Conservation (phyloP, 2,797 vertebrate species). For the Margarornis squamiger region DNA sequence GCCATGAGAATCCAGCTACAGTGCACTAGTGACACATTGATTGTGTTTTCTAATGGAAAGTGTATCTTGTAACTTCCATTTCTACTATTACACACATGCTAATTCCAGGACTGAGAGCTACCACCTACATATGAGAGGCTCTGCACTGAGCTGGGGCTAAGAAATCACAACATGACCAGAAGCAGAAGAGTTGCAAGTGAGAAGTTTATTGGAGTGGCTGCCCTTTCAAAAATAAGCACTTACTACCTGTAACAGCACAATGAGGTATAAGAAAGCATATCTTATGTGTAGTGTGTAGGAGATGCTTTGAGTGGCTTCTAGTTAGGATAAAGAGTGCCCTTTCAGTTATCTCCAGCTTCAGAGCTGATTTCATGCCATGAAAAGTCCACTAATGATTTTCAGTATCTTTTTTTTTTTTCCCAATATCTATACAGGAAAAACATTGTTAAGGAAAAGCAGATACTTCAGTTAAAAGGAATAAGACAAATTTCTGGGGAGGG, state of each 20-base stretch:
- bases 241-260: not conserved
- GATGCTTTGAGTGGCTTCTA: not conserved
- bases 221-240: not conserved
- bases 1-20: not conserved
- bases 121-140: fast-evolving
- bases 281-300: not conserved
- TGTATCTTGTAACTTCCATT: not conserved
- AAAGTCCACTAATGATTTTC: not conserved
- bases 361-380: not conserved
- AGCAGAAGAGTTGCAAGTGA: not conserved
- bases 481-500: fast-evolving
- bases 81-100: fast-evolving
- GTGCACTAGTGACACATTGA: not conserved
- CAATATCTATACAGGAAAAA: not conserved
- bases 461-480: not conserved
- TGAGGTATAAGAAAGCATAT: fast-evolving
- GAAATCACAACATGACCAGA: not conserved
- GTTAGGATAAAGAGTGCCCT: not conserved
- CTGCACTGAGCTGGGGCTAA: not conserved
- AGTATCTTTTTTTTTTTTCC: not conserved
- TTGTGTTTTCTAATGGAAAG: not conserved
- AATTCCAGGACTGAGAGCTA: not conserved
- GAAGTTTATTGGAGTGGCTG: not conserved
- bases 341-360: not conserved
- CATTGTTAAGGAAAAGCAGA: not conserved